Base-by-base conservation (phyloP, 2,797 vertebrate species). In the Champsocephalus esox region DNA sequence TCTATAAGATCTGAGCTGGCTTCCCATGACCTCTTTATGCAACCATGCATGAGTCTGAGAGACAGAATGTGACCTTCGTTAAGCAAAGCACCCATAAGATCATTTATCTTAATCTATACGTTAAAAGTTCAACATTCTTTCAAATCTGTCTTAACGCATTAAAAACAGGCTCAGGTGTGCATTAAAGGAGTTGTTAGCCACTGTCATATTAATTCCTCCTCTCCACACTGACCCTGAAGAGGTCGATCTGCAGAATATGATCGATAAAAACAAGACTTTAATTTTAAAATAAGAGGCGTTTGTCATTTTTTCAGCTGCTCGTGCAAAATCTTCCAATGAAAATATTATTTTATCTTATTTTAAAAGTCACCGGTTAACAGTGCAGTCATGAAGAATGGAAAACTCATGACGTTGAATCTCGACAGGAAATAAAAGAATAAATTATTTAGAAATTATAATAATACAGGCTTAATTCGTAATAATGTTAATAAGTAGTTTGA, bases 1-100 rank as follows among this genome's bases (percentile, higher is more conserved):
- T 21, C 14, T 5, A 17, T 34, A 16, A 51, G 51, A 64, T 75
- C 45, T 9, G 57, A 32, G 34, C 19, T 68, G 66, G 52, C 78
- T 69, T 32, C 74, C 60, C 70, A 49, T 64, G 73, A 65, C 72
- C 73, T 73, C 65, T 58, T 59, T 62, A 41, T 19, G 75, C 78
- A 65, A 7, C 62, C 78, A 77, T 11, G 79, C 79, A 3, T 73
- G 58, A 73, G 43, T 7, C 9, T 21, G n/a, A 78, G 70, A 2
- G 59, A 55, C 45, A 75, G 67, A 70, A 51, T 68, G 46, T 71
- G 70, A 82, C 65, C 62, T 73, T 19, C 51, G 6, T 9, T 28
- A 41, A 45, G 19, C 60, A 63, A 61, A 50, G 54, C 19, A 5
- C 46, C 0, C 1, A 5, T 28, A 28, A 28, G 28, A 49, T 9